Conservation (phyloP, 2,113 vertebrate genomes). For the Hemicordylus capensis region DNA sequence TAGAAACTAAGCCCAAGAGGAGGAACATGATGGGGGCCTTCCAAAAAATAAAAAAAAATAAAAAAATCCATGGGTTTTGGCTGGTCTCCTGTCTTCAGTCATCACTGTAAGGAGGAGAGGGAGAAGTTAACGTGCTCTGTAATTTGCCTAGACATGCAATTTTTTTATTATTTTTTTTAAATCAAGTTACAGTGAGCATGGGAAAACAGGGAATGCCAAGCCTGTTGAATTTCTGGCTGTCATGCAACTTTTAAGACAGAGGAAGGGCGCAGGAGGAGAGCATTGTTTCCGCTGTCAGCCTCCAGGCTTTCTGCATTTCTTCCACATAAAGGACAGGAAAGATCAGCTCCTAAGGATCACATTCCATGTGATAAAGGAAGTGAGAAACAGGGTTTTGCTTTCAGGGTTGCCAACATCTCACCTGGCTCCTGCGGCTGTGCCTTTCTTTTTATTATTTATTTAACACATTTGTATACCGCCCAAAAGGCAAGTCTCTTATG, state of each 20-base stretch:
- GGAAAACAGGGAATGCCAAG: not conserved
- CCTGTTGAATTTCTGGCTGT: not conserved
- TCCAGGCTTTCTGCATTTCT: not conserved
- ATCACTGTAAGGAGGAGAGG: not conserved
- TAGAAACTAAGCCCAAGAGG: not conserved
- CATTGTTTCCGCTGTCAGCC: not conserved
- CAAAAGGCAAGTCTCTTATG: too few relatives aligned
- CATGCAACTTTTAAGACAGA: not conserved
- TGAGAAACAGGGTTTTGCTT: not conserved
- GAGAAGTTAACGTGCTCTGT: not conserved
- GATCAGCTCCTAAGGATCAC: too few relatives aligned
- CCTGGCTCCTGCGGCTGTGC: not conserved
- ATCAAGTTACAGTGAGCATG: too few relatives aligned
- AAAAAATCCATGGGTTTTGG: not conserved
- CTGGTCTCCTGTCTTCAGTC: not conserved
- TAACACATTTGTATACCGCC: too few relatives aligned
- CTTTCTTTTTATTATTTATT: too few relatives aligned
- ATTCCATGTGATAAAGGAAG: too few relatives aligned
- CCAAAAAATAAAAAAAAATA: too few relatives aligned
- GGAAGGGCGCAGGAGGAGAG: not conserved
- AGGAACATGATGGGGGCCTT: not conserved
- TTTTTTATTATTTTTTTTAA: too few relatives aligned
- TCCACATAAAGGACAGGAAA: too few relatives aligned
- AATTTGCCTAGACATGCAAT: not conserved
- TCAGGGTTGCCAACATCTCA: not conserved